These are phyloP conservation scores for Rafetus swinhoei DNA, from an alignment of 2,113 vertebrate genomes.

Conservation along the genomic window DNA sequence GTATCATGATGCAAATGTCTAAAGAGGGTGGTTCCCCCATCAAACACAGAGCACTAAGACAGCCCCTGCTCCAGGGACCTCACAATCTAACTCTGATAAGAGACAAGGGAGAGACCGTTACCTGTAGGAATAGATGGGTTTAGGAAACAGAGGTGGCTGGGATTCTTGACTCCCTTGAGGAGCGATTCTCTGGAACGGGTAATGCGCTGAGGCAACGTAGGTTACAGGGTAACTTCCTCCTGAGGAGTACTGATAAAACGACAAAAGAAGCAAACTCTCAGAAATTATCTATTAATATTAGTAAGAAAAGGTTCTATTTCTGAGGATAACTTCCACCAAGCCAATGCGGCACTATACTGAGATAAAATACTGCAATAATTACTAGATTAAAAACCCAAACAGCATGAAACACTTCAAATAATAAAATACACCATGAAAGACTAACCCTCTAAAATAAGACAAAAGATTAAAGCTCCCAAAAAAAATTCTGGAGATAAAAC, in stretches of 20 bases:
- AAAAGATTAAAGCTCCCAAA: background rate
- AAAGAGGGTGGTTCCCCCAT: too few species aligned
- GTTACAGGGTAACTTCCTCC: conserved; percentile 80
- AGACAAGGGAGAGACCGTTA: conserved; percentile 53
- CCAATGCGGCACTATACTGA: background rate
- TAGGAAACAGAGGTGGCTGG: conserved; percentile 88
- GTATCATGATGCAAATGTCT: conserved; percentile 4
- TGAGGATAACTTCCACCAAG: background rate
- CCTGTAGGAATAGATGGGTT: conserved; percentile 99
- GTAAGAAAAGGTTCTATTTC: background rate
- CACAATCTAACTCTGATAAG: too few species aligned
- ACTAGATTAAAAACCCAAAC: background rate
- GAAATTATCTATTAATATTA: background rate
- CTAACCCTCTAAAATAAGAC: background rate
- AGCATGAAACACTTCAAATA: background rate
- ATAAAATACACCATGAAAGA: background rate
- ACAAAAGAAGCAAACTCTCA: background rate
- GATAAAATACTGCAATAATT: background rate
- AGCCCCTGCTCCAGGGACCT: too few species aligned
- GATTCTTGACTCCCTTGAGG: conserved; percentile 80
- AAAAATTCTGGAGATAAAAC: background rate
- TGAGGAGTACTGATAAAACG: conserved; percentile 79
- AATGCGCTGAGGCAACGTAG: conserved; percentile 81
- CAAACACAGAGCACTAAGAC: too few species aligned
- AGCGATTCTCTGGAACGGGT: conserved; percentile 85